Percentiles rank a stretch among this genome's conserved stretches.
Conservation (phyloP, 37 sponge, comb jelly and placozoan species). For the Bolinopsis microptera region DNA sequence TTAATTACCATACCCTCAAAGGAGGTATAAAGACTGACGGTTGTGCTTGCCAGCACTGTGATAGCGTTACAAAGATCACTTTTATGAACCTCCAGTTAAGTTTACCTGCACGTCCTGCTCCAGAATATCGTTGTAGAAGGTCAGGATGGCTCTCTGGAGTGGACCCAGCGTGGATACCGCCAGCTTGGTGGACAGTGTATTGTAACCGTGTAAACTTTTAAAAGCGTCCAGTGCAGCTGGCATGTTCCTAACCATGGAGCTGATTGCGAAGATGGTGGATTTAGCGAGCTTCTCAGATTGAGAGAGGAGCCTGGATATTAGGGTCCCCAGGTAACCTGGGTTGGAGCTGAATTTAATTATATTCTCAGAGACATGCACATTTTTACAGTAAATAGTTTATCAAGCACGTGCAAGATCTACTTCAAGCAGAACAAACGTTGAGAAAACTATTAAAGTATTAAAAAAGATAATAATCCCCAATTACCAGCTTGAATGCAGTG, state of each 20-base stretch:
- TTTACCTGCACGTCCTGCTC: neutral
- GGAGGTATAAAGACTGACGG: too few relatives aligned
- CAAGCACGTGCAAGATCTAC: too few relatives aligned
- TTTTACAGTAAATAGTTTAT: too few relatives aligned
- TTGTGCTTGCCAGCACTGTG: too few relatives aligned
- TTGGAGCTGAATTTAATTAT: too few relatives aligned
- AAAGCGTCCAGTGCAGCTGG: conserved; percentile 9
- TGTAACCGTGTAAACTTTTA: neutral
- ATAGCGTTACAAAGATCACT: too few relatives aligned
- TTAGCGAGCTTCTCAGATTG: neutral
- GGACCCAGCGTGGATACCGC: neutral
- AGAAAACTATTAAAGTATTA: neutral
- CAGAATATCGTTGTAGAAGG: conserved; percentile 10
- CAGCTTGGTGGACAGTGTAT: neutral
- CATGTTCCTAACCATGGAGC: conserved; percentile 11
- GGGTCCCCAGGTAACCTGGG: conserved; percentile 2
- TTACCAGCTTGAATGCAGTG: conserved; percentile 47
- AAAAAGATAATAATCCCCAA: too few relatives aligned
- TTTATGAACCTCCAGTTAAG: too few relatives aligned
- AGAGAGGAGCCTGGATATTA: neutral
- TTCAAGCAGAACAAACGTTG: neutral
- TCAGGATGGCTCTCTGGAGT: conserved; percentile 10
- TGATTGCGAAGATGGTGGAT: neutral
- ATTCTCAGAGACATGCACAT: too few relatives aligned
- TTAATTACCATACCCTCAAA: too few relatives aligned